Conservation (phyloP, 2,888 invertebrate genomes). For the Eupithecia centaureata region DNA sequence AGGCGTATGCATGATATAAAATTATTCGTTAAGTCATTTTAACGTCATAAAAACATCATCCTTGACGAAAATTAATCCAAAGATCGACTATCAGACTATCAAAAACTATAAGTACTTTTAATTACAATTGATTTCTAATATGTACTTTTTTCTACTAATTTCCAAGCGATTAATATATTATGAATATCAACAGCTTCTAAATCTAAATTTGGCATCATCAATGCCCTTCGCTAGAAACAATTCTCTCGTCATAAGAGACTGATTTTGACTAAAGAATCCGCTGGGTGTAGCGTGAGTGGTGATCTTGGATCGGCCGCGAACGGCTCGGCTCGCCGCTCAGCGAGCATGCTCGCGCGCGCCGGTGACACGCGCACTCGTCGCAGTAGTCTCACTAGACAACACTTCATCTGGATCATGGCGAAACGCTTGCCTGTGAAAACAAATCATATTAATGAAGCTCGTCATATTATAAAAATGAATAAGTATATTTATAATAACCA, state of each 20-base stretch:
- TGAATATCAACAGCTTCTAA: neutral
- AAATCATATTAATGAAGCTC: neutral
- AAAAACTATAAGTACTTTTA: no score
- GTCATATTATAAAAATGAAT: no score
- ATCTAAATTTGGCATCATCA: neutral
- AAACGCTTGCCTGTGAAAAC: slow-evolving; percentile 70
- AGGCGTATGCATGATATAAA: neutral
- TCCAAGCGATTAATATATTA: neutral
- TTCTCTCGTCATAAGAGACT: slow-evolving; percentile 63
- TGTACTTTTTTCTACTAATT: no score
- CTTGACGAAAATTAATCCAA: neutral
- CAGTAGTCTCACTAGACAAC: slow-evolving; percentile 66
- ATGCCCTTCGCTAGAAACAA: neutral
- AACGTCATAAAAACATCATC: neutral
- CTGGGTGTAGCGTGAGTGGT: slow-evolving; percentile 72
- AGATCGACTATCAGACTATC: neutral
- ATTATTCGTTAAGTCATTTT: neutral
- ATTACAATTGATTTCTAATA: no score
- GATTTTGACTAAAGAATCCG: slow-evolving; percentile 65
- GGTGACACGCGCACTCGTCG: slow-evolving; percentile 58
- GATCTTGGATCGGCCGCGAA: slow-evolving; percentile 70
- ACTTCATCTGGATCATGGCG: slow-evolving; percentile 78
- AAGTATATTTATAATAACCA: no score
- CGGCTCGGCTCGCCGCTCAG: slow-evolving; percentile 53
- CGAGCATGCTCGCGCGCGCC: slow-evolving; percentile 51